These are phyloP conservation scores for Butorides virescens DNA, from an alignment of 2,113 vertebrate genomes.

Conservation along the genomic window DNA sequence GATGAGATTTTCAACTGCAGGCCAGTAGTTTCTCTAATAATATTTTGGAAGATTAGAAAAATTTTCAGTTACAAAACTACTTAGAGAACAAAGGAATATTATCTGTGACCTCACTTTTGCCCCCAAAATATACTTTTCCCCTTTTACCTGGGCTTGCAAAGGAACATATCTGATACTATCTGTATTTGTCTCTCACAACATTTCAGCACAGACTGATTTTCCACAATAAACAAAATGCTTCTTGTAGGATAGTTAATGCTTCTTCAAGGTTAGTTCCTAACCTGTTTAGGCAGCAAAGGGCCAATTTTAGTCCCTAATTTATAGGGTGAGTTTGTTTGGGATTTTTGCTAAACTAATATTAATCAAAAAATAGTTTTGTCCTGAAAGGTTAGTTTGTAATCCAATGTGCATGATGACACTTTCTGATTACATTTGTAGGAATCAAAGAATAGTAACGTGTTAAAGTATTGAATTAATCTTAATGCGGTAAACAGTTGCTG, in stretches of 20 bases:
- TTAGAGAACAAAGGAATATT: not conserved
- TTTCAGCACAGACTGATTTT: not conserved
- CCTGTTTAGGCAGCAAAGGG: not conserved
- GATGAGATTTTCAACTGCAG: not conserved
- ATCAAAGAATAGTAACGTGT: not conserved
- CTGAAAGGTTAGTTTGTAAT: not conserved
- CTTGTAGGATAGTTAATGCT: not conserved
- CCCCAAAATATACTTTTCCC: not conserved
- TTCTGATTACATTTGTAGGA: not conserved
- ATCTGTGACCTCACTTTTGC: not conserved
- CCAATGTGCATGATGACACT: not conserved
- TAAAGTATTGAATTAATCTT: not conserved
- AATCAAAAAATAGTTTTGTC: not conserved
- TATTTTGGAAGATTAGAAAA: not conserved
- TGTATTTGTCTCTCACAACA: not conserved
- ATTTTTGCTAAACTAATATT: not conserved
- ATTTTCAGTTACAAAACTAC: not conserved
- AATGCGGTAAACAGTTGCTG: not conserved
- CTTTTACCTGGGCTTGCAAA: not conserved
- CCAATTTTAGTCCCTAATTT: not conserved
- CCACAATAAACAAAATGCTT: not conserved
- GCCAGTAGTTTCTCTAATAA: not conserved
- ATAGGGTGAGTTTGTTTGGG: fast-evolving
- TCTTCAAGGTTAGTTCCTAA: not conserved
- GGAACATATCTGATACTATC: not conserved